Evolutionary conservation across 2,888 invertebrate genomes (phyloP).

Genomic region (Scaeva pyrastri): DNA sequence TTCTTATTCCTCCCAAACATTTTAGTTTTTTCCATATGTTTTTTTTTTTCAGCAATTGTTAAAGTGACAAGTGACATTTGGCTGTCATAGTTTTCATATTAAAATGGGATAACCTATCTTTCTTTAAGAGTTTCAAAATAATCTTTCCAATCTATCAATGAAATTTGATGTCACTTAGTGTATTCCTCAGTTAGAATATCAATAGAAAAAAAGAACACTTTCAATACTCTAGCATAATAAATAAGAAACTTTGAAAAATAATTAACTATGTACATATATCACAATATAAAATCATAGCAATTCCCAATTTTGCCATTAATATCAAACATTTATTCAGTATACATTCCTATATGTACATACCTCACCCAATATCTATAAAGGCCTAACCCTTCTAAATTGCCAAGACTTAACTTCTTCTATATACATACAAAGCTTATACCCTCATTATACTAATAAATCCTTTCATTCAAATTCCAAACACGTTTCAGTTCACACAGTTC

Average conservation of each 20-base stretch:
- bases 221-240: background rate
- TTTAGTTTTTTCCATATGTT: too few species aligned
- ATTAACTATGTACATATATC: background rate
- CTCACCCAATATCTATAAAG: background rate
- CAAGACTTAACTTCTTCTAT: background rate
- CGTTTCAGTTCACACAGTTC: conserved; percentile 48
- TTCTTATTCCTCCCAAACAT: too few species aligned
- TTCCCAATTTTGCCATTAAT: background rate
- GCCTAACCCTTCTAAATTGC: background rate
- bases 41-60: too few species aligned
- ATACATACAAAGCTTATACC: conserved; percentile 13
- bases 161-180: too few species aligned
- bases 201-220: too few species aligned
- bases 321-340: conserved; percentile 46
- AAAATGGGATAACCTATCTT: too few species aligned
- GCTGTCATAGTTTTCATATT: too few species aligned
- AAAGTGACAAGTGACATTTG: too few species aligned
- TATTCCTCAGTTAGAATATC: too few species aligned
- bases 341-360: background rate
- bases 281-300: background rate
- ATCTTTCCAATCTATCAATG: too few species aligned
- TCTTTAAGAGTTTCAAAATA: too few species aligned
- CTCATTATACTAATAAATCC: conserved; percentile 55
- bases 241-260: background rate
- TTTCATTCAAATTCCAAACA: conserved; percentile 54